Conservation (phyloP, 2,797 vertebrate genomes). For the Dendrocincla tyrannina region DNA sequence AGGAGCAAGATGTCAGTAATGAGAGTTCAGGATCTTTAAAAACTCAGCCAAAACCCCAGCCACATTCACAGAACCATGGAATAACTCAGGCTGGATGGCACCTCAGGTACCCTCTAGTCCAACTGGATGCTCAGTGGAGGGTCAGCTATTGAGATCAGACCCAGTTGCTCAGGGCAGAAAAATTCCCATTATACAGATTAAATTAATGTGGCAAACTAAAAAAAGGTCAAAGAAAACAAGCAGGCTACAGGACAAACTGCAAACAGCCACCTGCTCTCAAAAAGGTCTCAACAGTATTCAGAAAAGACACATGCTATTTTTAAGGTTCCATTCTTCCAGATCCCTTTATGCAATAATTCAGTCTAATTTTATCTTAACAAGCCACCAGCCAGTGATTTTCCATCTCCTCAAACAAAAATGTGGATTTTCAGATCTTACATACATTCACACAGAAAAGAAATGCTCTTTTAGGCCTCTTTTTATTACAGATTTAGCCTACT, state of each 20-base stretch:
- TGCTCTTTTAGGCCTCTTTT: neutral
- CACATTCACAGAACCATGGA: neutral
- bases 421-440: neutral
- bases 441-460: neutral
- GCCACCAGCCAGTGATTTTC: neutral
- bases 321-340: neutral
- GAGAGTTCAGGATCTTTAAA: neutral
- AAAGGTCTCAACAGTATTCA: neutral
- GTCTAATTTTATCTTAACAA: neutral
- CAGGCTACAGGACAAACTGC: neutral
- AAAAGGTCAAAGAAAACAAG: neutral
- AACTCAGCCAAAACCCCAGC: neutral
- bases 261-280: neutral
- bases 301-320: neutral
- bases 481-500: neutral
- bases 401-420: neutral
- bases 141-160: neutral
- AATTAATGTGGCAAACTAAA: neutral
- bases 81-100: neutral
- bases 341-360: neutral
- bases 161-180: neutral
- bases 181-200: neutral
- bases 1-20: neutral
- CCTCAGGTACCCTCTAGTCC: neutral
- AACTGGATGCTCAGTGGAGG: neutral